Evolutionary conservation across 2,888 invertebrate species (phyloP), one percentile per base, ranked within the genome.

Genomic region (Choreutis nemorana): DNA sequence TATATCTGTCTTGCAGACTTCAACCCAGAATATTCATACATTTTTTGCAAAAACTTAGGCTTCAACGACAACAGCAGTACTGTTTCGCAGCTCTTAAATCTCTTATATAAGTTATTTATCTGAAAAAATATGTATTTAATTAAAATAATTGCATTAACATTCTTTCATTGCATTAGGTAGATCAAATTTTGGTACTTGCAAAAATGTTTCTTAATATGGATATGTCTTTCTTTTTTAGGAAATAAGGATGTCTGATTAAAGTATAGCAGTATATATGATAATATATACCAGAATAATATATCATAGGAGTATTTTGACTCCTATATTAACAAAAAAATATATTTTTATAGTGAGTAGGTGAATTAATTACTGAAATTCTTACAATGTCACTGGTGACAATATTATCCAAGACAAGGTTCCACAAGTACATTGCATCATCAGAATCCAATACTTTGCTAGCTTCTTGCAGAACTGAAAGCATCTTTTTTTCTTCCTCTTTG

Each of bases 1-100:
- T 90, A 91, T 14, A 82, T 58, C 30, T 81, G 71, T 30, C 89
- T 81, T 0, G 88, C 83, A 22, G 73, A 75, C 44, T 77, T 71
- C 26, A 87, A 66, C 14, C 83, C 83, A 41, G 53, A 60, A 10
- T 58, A 42, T 22, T 67, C 50, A 53, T 70, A 71, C 44, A 67
- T 63, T 82, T 85, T 86, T 45, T 84, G 78, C 1, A 88, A 57
- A 31, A 85, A 83, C 42, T 78, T 75, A 1, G 85, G 83, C 58
- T 85, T 86, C 13, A 87, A 61, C 14, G 72, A 59, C 33, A 78
- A 55, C 2, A 83, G 48, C 24, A 84, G 62, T 33, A 55, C 58
- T 44, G 65, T 64, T 36, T 82, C 78, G 45, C 81, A 79, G 38
- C 61, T 71, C 32, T 83, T 55, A 32, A 73, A 65, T 38, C 61